These are phyloP conservation scores for Muraenolepis orangiensis DNA, from an alignment of 2,797 vertebrate genomes.

Conservation along the genomic window DNA sequence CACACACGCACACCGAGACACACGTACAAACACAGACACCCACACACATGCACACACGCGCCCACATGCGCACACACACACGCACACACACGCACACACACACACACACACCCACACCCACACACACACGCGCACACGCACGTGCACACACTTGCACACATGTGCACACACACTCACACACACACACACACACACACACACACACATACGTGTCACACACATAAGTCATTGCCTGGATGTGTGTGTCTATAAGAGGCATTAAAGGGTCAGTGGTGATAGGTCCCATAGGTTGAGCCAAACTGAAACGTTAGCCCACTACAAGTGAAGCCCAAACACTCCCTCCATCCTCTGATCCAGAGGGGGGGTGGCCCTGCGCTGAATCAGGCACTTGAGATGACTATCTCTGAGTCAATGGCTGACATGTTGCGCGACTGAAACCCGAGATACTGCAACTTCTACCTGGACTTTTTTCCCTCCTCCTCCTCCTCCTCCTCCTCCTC, in stretches of 20 bases:
- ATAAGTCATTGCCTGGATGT: neutral
- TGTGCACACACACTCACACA: constrained; percentile 22
- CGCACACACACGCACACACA: constrained; percentile 14
- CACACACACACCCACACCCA: neutral
- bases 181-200: constrained; percentile 17
- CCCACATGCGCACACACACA: constrained; percentile 25
- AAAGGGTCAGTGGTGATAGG: constrained; percentile 65
- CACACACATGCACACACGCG: constrained; percentile 25
- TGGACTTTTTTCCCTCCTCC: no score
- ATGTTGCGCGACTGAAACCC: neutral
- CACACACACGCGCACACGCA: constrained; percentile 24
- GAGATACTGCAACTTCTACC: neutral
- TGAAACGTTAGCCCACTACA: constrained; percentile 64
- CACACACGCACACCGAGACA: constrained; percentile 9
- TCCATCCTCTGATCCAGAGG: neutral
- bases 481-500: neutral
- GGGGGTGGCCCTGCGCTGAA: neutral
- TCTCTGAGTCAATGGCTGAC: neutral
- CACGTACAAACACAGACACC: constrained; percentile 17
- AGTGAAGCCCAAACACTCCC: constrained; percentile 38
- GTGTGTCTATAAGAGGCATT: constrained; percentile 21
- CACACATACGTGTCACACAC: constrained; percentile 8
- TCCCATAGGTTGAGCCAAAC: constrained; percentile 63
- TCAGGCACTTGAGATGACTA: neutral
- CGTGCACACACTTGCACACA: constrained; percentile 28